These are phyloP conservation scores for Psilopsiagon aurifrons DNA, from an alignment of 2,113 vertebrate genomes.

Conservation along the genomic window DNA sequence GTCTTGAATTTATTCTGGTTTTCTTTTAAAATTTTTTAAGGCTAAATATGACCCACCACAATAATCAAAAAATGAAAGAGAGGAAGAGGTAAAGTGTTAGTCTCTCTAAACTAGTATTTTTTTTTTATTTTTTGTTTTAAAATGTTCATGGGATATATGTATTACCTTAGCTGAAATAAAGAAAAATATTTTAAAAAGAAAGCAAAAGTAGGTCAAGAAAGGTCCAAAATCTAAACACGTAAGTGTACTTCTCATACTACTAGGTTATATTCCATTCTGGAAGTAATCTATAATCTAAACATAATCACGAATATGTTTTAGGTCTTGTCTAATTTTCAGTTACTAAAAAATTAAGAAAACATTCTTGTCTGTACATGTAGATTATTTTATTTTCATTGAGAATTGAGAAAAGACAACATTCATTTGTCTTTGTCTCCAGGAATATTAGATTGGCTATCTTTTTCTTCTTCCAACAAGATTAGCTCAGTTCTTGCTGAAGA, in stretches of 20 bases:
- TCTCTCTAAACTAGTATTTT: constrained; percentile 38
- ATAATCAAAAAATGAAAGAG: not conserved
- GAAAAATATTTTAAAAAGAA: constrained; percentile 13
- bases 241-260: not conserved
- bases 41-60: not conserved
- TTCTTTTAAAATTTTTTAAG: not conserved
- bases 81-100: constrained; percentile 9
- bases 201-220: constrained; percentile 25
- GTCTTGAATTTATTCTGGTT: not conserved
- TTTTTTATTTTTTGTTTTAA: not conserved
- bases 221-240: constrained; percentile 11
- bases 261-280: not conserved
- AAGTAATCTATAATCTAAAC: not conserved
- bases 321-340: not conserved
- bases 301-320: not conserved
- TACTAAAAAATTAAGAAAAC: not conserved
- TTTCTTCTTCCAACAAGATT: constrained; percentile 48
- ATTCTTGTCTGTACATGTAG: not conserved
- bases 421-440: constrained; percentile 5
- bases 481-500: constrained; percentile 70
- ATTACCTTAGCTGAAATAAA: not conserved
- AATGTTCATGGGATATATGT: not conserved
- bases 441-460: not conserved
- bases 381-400: not conserved
- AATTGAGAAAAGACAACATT: not conserved